Percentiles rank a stretch among this genome's conserved stretches.
These are phyloP conservation scores for Tuberolachnus salignus DNA, from an alignment of 2,888 invertebrate species.

Conservation along the genomic window DNA sequence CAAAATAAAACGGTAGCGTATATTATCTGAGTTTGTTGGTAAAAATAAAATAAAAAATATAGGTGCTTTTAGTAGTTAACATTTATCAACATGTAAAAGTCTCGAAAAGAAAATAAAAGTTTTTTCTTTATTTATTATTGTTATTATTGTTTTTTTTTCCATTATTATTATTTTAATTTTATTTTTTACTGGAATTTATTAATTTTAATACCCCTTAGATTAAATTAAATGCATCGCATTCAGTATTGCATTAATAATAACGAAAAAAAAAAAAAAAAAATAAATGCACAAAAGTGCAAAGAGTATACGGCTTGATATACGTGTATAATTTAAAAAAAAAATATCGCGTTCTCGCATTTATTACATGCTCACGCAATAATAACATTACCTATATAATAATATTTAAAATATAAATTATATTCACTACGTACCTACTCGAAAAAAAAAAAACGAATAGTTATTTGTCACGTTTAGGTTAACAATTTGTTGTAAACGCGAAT, in stretches of 20 bases:
- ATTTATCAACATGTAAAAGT: not conserved
- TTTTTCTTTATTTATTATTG: too few relatives aligned
- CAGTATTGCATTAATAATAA: constrained; percentile 7
- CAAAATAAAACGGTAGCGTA: not conserved
- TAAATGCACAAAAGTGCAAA: not conserved
- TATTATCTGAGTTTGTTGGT: not conserved
- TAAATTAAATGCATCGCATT: not conserved
- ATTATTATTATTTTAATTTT: not conserved
- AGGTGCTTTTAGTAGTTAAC: too few relatives aligned
- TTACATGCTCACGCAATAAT: constrained; percentile 1
- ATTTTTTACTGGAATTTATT: not conserved
- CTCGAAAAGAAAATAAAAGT: not conserved
- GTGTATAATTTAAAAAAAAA: not conserved
- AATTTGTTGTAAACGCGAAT: not conserved
- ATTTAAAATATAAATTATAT: too few relatives aligned
- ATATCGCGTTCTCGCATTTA: constrained; percentile 7
- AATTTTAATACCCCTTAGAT: constrained; percentile 13
- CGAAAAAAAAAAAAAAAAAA: not conserved
- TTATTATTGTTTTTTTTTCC: too few relatives aligned
- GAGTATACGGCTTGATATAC: too few relatives aligned
- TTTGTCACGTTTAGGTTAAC: constrained; percentile 13
- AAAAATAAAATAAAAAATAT: not conserved
- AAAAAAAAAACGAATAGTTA: not conserved
- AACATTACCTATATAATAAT: not conserved
- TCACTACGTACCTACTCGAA: too few relatives aligned